A percentile compares a stretch with the other conserved stretches of the same genome.
Evolutionary conservation across 2,113 vertebrate genomes (phyloP).

Genomic region (Pterocles gutturalis): DNA sequence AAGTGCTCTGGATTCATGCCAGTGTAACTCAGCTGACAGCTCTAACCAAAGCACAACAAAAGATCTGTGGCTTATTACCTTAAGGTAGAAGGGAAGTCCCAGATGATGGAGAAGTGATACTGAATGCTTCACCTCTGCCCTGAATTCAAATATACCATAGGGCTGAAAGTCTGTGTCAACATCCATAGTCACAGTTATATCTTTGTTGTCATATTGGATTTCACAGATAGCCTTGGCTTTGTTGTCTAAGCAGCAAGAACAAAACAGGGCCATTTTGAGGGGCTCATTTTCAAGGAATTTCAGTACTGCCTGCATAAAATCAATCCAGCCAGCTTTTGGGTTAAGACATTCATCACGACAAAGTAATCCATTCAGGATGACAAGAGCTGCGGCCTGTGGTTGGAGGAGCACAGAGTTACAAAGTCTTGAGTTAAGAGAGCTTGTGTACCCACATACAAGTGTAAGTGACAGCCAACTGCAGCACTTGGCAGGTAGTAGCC

Average conservation of each 20-base stretch:
- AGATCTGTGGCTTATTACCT: slow-evolving; percentile 40
- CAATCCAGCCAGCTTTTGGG: not conserved
- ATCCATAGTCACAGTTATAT: slow-evolving; percentile 11
- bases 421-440: not conserved
- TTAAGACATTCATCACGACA: not conserved
- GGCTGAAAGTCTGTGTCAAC: not conserved
- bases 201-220: slow-evolving; percentile 31
- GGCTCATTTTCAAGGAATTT: not conserved
- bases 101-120: slow-evolving; percentile 34
- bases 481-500: not conserved
- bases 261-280: not conserved
- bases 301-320: not conserved
- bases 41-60: not conserved
- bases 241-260: slow-evolving; percentile 25
- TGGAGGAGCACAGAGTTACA: not conserved
- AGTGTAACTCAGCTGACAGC: not conserved
- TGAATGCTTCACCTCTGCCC: slow-evolving; percentile 62
- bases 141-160: slow-evolving; percentile 9
- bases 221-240: slow-evolving; percentile 36
- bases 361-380: not conserved
- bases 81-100: slow-evolving; percentile 57
- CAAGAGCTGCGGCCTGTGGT: not conserved
- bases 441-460: not conserved
- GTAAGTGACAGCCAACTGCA: not conserved
- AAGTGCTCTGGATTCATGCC: not conserved